Evolutionary conservation across 1,140 invertebrate genomes (phyloP), one percentile per base, ranked within the genome.

Genomic region (Drosophila arawakana): DNA sequence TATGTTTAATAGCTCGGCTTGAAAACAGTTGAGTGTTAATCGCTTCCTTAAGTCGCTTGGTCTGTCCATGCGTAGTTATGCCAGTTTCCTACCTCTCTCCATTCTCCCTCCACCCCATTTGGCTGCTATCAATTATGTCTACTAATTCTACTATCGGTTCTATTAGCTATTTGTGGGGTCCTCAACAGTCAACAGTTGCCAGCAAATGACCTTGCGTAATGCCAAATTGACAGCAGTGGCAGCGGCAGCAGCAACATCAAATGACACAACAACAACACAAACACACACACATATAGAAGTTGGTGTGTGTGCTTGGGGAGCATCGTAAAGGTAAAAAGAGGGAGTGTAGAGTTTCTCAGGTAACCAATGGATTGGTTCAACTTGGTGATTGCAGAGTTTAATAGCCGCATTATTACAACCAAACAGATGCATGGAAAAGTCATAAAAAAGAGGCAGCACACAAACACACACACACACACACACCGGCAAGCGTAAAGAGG

Each of bases 301-400:
- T 7, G 0, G 15, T 11, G 15, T 11, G 25, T 10, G 8, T 11
- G 10, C 18, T 7, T 9, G 15, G 13, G 46, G 46, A 25, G 21
- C 35, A 25, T 68, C 57, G 70, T 73, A 73, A 55, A 65, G n/a
- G 9, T 13, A 39, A n/a, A 55, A n/a, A 55, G 41, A 58, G 30
- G 25, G 13, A 35, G 50, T 54, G 61, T n/a, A 46, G 39, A 67
- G 81, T 47, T 68, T 63, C 70, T 78, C 75, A 81, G 80, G 80
- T 83, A 83, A 82, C 80, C 80, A 83, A 83, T 83, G 80, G 80
- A 83, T 83, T 83, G 80, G 80, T 83, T 83, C 79, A 75, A 78
- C 76, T 82, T 78, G 54, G 76, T 83, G 80, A 82, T 83, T 83
- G 81, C 81, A 60, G 70, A 81, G 78, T 78, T 85, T 84, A 85